These are phyloP conservation scores for Amblyraja radiata DNA, from an alignment of 2,797 vertebrate species.

Conservation along the genomic window DNA sequence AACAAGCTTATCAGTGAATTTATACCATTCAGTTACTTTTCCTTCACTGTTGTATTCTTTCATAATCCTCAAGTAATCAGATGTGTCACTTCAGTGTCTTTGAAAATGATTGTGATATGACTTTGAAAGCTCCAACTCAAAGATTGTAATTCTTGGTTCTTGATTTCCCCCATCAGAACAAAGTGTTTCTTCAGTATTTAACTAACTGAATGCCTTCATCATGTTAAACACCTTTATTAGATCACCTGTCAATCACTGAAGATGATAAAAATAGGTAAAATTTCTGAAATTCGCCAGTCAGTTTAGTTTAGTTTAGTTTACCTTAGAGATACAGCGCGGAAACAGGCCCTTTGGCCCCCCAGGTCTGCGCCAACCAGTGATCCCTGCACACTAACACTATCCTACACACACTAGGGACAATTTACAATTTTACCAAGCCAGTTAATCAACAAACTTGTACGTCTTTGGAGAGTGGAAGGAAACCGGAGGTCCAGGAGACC, in stretches of 20 bases:
- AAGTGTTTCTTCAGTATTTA: not conserved
- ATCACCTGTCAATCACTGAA: not conserved
- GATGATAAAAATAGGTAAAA: no score
- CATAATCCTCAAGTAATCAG: not conserved
- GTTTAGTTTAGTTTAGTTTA: no score
- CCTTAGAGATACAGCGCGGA: no score
- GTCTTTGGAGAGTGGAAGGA: no score
- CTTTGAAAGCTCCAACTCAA: not conserved
- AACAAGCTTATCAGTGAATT: not conserved
- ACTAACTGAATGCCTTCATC: not conserved
- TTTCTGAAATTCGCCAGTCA: no score
- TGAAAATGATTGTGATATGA: not conserved
- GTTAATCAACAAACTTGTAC: no score
- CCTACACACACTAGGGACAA: no score
- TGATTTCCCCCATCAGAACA: not conserved
- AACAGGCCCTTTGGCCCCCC: no score
- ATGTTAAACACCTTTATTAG: not conserved
- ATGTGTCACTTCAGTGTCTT: not conserved
- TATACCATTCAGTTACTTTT: not conserved
- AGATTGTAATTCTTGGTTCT: not conserved
- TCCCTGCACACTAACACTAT: no score
- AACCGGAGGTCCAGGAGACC: no score
- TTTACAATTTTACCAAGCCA: no score
- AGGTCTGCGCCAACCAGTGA: no score
- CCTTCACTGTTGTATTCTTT: not conserved